Evolutionary conservation across 2,797 vertebrate species (phyloP), one percentile per base, ranked within the genome.

Genomic region (Enoplosus armatus): DNA sequence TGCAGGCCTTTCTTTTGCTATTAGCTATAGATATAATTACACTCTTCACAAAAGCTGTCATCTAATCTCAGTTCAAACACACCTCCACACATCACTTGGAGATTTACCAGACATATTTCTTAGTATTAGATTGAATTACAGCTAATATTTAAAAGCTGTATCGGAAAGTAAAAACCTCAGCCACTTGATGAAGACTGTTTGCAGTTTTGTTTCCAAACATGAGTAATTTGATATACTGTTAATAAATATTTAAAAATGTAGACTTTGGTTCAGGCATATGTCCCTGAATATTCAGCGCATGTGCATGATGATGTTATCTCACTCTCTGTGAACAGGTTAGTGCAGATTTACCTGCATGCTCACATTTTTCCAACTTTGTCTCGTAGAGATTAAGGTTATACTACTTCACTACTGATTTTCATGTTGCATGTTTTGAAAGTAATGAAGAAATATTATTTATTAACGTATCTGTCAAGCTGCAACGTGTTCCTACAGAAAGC

Each of bases 111-210:
- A 64, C 16, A 35, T 37, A 31, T 50, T 29, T 71, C 1, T 39
- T 56, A 20, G 51, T 20, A 69, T 62, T 50, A 58, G 53, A 76
- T 37, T 4, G 51, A 75, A 72, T 73, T 11, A 53, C 72, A 61
- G 64, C 61, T 15, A 8, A 68, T 29, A 47, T 31, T 47, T 48
- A 33, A 53, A 47, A 55, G 35, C 8, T 26, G 27, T 12, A 9
- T 6, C 27, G 50, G 50, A 35, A 39, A 20, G 12, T 22, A 51
- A 24, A 59, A 18, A 50, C 3, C 37, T 61, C 29, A 50, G 41
- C n/a, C 39, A 37, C 45, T 15, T 47, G 3, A 37, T 53, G 18
- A 54, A 31, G 29, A 47, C 39, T n/a, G 18, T 64, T 60, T 41
- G 51, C 51, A 37, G 15, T 27, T 61, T 51, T 72, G 16, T 59